These are phyloP conservation scores for Drosophila funebris DNA, from an alignment of 1,140 invertebrate genomes.

Conservation along the genomic window DNA sequence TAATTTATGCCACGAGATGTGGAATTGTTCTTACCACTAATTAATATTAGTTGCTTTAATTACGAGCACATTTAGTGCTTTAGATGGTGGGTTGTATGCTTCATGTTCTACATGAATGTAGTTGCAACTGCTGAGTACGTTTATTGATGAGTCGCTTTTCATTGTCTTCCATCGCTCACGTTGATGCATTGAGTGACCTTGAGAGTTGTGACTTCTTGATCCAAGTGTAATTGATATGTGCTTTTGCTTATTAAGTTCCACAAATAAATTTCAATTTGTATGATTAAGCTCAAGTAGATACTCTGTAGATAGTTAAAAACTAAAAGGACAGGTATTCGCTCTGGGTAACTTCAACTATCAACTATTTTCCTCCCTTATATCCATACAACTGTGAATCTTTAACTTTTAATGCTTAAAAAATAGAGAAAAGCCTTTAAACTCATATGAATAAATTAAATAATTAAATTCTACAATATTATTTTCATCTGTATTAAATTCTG, in stretches of 20 bases:
- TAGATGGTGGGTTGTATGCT: not conserved
- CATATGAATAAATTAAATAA: too few relatives aligned
- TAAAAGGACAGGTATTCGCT: too few relatives aligned
- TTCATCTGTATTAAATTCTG: too few relatives aligned
- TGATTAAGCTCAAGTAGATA: not conserved
- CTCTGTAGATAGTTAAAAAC: not conserved
- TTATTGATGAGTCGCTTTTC: constrained; percentile 2
- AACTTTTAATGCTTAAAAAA: too few relatives aligned
- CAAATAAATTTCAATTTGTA: not conserved
- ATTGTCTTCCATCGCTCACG: not conserved
- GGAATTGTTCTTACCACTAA: constrained; percentile 37
- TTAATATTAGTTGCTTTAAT: constrained; percentile 72
- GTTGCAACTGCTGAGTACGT: not conserved
- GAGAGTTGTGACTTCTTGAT: not conserved
- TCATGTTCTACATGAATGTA: not conserved
- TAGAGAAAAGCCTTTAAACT: too few relatives aligned
- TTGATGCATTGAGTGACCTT: constrained; percentile 12
- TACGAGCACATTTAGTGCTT: constrained; percentile 44
- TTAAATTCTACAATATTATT: too few relatives aligned
- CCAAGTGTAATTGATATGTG: constrained; percentile 9
- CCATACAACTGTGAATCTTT: too few relatives aligned
- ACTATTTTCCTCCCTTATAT: too few relatives aligned
- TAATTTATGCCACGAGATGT: constrained; percentile 4
- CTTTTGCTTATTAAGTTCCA: not conserved
- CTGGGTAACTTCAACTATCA: too few relatives aligned